Base-by-base conservation (phyloP, 2,797 vertebrate genomes). In the Acomys russatus region DNA sequence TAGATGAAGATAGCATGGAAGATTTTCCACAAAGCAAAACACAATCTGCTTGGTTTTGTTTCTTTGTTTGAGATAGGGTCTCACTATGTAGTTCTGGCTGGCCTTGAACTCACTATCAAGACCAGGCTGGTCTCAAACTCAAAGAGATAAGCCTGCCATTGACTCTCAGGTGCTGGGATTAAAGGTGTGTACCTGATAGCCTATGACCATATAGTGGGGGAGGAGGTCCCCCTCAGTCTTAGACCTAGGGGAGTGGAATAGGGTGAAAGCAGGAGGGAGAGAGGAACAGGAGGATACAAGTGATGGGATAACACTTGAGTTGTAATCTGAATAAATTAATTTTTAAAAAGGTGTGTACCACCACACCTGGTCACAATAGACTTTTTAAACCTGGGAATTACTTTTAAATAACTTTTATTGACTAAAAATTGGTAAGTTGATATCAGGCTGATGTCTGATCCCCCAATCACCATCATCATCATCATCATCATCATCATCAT, bases 381-480 rank as follows among this genome's bases (percentile, higher is more conserved):
- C 30, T 77, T 89, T 96, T 18, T 87, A 88, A 94, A 89, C 23
- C 4, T 0, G 2, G 54, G 88, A 51, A 59, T 90, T 96, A 80
- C 80, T 88, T 95, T n/a, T 9, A 82, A 94, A 35, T 90, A 89
- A 33, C 51, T 59, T 70, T 54, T 66, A 22, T 77, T 83, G 63
- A 63, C 49, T 88, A 64, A 63, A 86, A 66, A 12, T 73, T 94
- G 78, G 56, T 17, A 63, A 54, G 44, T 22, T 51, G 66, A 12
- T 68, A 12, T 89, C 74, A 44, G 38, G 30, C 12, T 6, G 18
- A 51, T 51, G 44, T 66, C 59, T 17, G 20, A 64, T 35, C 28
- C 38, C n/a, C 33, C 15, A 30, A 3, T 74, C 59, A n/a, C n/a
- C n/a, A n/a, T n/a, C n/a, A n/a, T n/a, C n/a, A n/a, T n/a, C n/a